These are phyloP conservation scores for Pleuronectes platessa DNA, from an alignment of 2,113 vertebrate species.

Conservation along the genomic window DNA sequence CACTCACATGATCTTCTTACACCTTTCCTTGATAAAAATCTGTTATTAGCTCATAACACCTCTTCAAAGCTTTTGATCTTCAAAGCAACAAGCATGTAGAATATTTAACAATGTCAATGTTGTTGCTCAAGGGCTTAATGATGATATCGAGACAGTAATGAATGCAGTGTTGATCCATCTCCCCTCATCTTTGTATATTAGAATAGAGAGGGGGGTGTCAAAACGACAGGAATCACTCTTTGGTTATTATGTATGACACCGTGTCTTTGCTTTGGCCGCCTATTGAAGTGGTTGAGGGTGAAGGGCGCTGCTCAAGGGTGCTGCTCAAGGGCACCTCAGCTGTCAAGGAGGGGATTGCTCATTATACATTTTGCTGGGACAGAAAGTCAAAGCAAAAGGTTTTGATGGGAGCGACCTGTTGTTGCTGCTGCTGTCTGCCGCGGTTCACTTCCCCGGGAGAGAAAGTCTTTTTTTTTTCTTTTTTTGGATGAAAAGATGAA, in stretches of 20 bases:
- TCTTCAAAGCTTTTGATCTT: not conserved
- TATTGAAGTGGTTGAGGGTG: not conserved
- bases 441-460: not conserved
- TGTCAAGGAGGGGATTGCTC: conserved; percentile 5
- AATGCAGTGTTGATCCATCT: conserved; percentile 18
- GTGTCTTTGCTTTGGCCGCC: conserved; percentile 19
- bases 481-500: not conserved
- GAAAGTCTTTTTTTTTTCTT: not conserved
- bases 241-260: not conserved
- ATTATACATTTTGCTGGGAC: not conserved
- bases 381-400: not conserved
- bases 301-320: conserved; percentile 26
- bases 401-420: conserved; percentile 12
- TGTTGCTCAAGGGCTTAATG: conserved; percentile 10
- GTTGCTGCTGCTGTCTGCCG: not conserved
- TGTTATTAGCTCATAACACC: not conserved
- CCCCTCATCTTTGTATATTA: not conserved
- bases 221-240: conserved; percentile 15
- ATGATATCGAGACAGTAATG: conserved; percentile 42
- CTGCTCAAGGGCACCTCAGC: conserved; percentile 36
- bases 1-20: not conserved
- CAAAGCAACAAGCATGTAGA: conserved; percentile 6
- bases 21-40: not conserved
- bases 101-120: conserved; percentile 9
- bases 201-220: conserved; percentile 17